A percentile compares a stretch with the other conserved stretches of the same genome.
Evolutionary conservation across 35 echinoderm and acorn worm genomes (phyloP).

Genomic region (Diadema setosum): DNA sequence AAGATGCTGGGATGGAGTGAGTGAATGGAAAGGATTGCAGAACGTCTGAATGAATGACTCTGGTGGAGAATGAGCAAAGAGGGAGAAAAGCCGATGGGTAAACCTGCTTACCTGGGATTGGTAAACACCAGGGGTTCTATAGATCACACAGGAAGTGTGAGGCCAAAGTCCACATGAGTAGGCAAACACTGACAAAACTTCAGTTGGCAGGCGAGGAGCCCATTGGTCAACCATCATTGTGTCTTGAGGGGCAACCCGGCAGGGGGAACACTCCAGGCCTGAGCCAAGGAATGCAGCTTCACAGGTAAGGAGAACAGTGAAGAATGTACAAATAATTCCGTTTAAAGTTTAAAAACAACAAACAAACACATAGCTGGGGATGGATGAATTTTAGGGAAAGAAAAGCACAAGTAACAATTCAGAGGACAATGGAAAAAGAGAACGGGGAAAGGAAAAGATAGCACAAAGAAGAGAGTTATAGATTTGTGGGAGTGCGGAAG

Average conservation of each 20-base stretch:
- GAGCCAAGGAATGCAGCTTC: background rate
- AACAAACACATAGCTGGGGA: too few relatives aligned
- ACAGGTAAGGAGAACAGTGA: too few relatives aligned
- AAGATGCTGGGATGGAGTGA: background rate
- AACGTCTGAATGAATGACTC: background rate
- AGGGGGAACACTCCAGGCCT: background rate
- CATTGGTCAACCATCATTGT: background rate
- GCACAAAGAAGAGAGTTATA: too few relatives aligned
- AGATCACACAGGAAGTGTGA: background rate
- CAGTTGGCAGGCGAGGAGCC: background rate
- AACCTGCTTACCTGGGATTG: conserved; percentile 1
- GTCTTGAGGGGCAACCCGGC: background rate
- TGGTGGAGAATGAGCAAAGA: background rate
- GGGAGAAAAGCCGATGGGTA: background rate
- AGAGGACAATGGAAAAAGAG: too few relatives aligned
- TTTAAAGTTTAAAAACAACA: too few relatives aligned
- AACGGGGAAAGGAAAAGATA: too few relatives aligned
- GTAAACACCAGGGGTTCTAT: background rate
- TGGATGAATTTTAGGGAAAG: too few relatives aligned
- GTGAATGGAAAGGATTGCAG: background rate
- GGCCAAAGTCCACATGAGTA: background rate
- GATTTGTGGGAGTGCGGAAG: too few relatives aligned
- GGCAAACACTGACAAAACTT: background rate
- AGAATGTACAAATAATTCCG: too few relatives aligned
- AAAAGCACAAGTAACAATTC: too few relatives aligned